Evolutionary conservation across 2,888 invertebrate species (phyloP), one percentile per base, ranked within the genome.

Genomic region (Masnerella sp.): DNA sequence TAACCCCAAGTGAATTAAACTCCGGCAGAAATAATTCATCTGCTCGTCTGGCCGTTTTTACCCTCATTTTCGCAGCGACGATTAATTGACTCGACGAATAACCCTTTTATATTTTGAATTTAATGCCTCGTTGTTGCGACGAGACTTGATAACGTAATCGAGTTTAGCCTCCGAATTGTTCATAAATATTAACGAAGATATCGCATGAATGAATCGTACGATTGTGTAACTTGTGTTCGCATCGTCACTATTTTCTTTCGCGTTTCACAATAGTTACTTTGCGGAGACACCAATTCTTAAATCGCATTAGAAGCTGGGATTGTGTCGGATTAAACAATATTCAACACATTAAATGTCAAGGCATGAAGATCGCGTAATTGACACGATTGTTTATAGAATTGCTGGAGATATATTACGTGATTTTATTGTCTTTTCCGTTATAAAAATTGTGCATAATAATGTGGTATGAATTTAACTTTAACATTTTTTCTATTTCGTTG

Each of bases 1-100:
- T 59, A 72, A 61, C 49, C 56, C 47, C 61, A 20, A 34, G 49
- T 47, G 61, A 61, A 72, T 65, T 61, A 61, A 67, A 47, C 42
- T 54, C 12, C 22, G 54, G 32, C 67, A 54, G 54, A 59, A 59
- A 64, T 51, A 45, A 64, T 52, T 62, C 20, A 43, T 8, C 22
- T 17, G 36, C 15, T 18, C 18, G 40, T 34, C 43, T 34, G 18
- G 5, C 17, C 17, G 17, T 51, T n/a, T 43, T 59, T 25, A 47
- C 47, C 36, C 36, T 38, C 34, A 59, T 28, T 58, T 58, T 36
- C 34, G 15, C 5, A 45, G 14, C 15, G 22, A 38, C 15, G 8
- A 15, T 12, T 4, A 8, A 12, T 17, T n/a, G 12, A 38, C 25
- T 38, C 2, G 18, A 11, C 22, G 11, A 18, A 20, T 36, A 36